Conservation (phyloP, 2,888 invertebrate species). For the Adineta ricciae region DNA sequence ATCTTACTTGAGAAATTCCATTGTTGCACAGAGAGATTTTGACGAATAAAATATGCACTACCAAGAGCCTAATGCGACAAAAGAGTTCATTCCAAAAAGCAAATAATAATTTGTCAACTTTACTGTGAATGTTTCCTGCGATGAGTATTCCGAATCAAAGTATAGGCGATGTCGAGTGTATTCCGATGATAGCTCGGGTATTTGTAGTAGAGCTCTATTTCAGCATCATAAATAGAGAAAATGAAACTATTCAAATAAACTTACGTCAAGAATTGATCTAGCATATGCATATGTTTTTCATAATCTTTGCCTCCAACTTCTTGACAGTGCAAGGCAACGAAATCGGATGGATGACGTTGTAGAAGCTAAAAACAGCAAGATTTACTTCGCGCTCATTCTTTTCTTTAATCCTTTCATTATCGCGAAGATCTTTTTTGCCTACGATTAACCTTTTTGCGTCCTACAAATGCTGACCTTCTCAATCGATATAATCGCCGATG, state of each 20-base stretch:
- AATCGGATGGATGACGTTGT: constrained; percentile 55
- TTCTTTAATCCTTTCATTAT: neutral
- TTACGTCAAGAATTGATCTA: constrained; percentile 75
- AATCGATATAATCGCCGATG: no score
- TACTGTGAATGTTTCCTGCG: constrained; percentile 9
- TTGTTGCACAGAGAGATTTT: neutral
- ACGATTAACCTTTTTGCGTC: no score
- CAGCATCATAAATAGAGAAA: neutral
- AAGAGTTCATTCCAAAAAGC: neutral
- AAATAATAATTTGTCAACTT: neutral
- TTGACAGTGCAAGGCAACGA: constrained; percentile 83
- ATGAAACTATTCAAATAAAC: constrained; percentile 34
- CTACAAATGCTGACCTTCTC: no score
- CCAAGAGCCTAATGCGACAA: neutral
- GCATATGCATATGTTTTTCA: constrained; percentile 81
- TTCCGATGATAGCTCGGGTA: neutral
- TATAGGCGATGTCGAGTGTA: neutral
- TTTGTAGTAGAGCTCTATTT: neutral
- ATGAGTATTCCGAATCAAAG: constrained; percentile 6
- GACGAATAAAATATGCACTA: neutral
- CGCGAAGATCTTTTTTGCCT: no score
- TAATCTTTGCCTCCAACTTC: constrained; percentile 95
- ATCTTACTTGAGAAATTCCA: neutral
- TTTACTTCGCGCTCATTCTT: neutral
- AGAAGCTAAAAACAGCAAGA: neutral